Evolutionary conservation across 2,797 vertebrate species (phyloP).

Genomic region (Adelosebastes latens): DNA sequence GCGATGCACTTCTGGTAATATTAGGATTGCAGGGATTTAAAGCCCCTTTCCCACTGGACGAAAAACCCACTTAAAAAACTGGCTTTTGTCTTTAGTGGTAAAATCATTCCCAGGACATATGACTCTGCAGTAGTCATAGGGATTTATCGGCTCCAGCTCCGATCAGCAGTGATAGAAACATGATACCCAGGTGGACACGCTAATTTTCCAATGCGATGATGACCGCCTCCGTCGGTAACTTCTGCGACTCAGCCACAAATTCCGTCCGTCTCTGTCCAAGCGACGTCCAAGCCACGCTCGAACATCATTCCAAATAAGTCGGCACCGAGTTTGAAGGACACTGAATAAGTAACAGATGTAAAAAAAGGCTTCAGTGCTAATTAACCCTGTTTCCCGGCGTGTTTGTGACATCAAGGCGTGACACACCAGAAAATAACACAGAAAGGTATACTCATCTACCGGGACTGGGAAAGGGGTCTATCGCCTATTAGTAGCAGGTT

Average conservation of each 20-base stretch:
- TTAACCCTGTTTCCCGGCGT: background rate
- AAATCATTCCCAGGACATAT: background rate
- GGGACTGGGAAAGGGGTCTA: background rate
- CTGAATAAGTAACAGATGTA: background rate
- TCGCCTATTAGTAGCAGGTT: background rate
- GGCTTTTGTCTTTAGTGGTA: background rate
- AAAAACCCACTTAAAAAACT: background rate
- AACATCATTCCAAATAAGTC: background rate
- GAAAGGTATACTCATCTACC: background rate
- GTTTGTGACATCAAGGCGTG: too few species aligned
- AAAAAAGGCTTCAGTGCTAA: background rate
- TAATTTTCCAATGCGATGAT: background rate
- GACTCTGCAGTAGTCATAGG: background rate
- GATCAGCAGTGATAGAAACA: background rate
- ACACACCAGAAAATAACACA: background rate
- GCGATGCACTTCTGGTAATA: background rate
- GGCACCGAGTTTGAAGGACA: background rate
- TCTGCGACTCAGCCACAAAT: background rate
- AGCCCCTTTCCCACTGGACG: background rate
- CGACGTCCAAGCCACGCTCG: background rate
- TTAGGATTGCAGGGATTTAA: background rate
- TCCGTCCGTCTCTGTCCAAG: background rate
- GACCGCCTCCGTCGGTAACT: background rate
- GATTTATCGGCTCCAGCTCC: background rate
- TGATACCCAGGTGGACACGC: background rate